Conservation (phyloP, 2,888 invertebrate genomes). For the Mesopsocus fuscifrons region DNA sequence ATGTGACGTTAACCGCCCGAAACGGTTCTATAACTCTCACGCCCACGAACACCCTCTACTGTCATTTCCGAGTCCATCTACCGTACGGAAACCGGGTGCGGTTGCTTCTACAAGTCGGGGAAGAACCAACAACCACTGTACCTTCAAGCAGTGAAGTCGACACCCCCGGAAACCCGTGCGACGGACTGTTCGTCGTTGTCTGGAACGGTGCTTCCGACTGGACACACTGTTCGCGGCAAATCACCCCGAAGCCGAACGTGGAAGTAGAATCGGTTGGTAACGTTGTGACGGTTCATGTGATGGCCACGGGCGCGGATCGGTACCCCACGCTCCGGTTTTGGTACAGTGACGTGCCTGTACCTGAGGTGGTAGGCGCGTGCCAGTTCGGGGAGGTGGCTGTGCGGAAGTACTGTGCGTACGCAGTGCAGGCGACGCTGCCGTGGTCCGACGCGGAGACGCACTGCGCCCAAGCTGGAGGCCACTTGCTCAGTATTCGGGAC, state of each 20-base stretch:
- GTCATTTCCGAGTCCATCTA: constrained; percentile 47
- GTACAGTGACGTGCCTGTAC: constrained; percentile 41
- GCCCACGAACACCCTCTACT: constrained; percentile 29
- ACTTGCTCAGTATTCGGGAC: constrained; percentile 43
- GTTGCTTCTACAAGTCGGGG: constrained; percentile 22
- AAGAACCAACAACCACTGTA: not conserved
- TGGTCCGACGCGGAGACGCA: constrained; percentile 51
- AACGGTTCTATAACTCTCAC: constrained; percentile 47
- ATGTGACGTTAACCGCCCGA: constrained; percentile 39
- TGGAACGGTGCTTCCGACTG: constrained; percentile 36
- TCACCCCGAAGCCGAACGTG: constrained; percentile 35
- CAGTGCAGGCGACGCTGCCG: constrained; percentile 34
- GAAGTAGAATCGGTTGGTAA: constrained; percentile 39
- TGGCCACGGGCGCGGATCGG: not conserved
- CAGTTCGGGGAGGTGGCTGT: constrained; percentile 51
- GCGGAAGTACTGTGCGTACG: constrained; percentile 43
- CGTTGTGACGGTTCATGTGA: constrained; percentile 23
- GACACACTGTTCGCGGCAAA: constrained; percentile 38
- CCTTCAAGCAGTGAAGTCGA: constrained; percentile 18
- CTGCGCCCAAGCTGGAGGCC: constrained; percentile 38
- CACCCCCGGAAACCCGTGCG: constrained; percentile 28
- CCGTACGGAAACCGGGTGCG: constrained; percentile 50
- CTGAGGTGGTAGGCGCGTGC: constrained; percentile 41
- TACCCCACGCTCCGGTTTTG: constrained; percentile 25
- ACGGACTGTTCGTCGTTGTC: constrained; percentile 35